Evolutionary conservation across 2,888 invertebrate genomes (phyloP).

Genomic region (Microdon myrmicae): DNA sequence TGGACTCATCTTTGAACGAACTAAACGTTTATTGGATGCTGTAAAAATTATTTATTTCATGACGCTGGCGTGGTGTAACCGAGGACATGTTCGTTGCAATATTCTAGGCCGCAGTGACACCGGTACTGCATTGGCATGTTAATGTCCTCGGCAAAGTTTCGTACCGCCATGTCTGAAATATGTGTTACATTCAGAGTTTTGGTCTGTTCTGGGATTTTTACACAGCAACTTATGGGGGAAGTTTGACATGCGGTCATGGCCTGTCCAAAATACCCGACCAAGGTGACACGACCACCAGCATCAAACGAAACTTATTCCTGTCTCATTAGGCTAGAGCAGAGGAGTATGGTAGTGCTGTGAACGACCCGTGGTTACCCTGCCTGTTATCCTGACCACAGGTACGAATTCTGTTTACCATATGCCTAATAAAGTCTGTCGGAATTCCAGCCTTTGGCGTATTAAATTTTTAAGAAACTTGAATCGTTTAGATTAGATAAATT

Average conservation of each 20-base stretch:
- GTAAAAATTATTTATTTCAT: no score
- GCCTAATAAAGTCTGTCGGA: constrained; percentile 18
- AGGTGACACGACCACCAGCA: constrained; percentile 34
- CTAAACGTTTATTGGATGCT: no score
- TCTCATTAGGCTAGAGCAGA: constrained; percentile 4
- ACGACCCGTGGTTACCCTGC: not conserved
- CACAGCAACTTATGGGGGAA: constrained; percentile 25
- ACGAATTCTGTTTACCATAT: constrained; percentile 4
- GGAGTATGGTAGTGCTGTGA: not conserved
- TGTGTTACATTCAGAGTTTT: constrained; percentile 27
- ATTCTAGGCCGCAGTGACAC: constrained; percentile 12
- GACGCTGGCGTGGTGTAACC: constrained; percentile 8
- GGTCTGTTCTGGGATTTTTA: constrained; percentile 17
- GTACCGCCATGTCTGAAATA: constrained; percentile 11
- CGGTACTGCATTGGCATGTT: not conserved
- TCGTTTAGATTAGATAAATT: constrained; percentile 27
- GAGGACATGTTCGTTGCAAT: constrained; percentile 9
- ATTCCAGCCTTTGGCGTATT: constrained; percentile 22
- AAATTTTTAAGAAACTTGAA: constrained; percentile 39
- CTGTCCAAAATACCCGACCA: constrained; percentile 39
- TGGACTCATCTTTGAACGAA: no score
- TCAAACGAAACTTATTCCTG: constrained; percentile 20
- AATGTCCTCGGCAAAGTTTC: constrained; percentile 6
- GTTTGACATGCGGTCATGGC: constrained; percentile 46
- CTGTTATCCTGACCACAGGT: not conserved